Evolutionary conservation across 2,113 vertebrate genomes (phyloP).

Genomic region (Ptychochromis oligacanthus): DNA sequence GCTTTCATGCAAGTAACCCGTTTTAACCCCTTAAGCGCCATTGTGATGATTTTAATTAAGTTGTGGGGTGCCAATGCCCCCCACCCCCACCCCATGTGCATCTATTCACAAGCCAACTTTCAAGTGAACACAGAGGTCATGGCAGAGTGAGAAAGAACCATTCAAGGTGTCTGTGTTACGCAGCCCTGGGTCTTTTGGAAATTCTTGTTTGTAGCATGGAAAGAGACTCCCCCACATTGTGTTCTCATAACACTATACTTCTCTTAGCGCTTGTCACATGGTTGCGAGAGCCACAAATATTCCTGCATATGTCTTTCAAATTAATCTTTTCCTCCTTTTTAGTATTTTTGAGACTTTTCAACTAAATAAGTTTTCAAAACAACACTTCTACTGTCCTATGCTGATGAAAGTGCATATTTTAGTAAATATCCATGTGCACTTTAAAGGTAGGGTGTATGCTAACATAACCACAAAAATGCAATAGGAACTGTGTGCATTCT

Average conservation of each 20-base stretch:
- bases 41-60: slow-evolving; percentile 66
- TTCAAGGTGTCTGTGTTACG: slow-evolving; percentile 55
- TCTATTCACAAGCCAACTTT: slow-evolving; percentile 56
- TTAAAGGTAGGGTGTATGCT: not conserved
- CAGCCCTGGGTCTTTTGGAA: slow-evolving; percentile 32
- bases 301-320: not conserved
- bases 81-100: slow-evolving; percentile 7
- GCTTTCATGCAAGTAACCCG: slow-evolving; percentile 14
- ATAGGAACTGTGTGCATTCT: not conserved
- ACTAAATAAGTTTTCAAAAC: not conserved
- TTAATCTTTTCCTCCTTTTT: not conserved
- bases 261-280: not conserved
- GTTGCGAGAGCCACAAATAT: not conserved
- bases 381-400: not conserved
- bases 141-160: slow-evolving; percentile 32
- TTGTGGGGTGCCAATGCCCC: slow-evolving; percentile 16
- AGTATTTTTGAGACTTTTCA: not conserved
- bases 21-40: slow-evolving; percentile 21
- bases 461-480: slow-evolving; percentile 9
- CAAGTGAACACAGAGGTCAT: slow-evolving; percentile 55
- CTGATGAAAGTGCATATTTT: not conserved
- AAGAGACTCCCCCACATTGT: slow-evolving; percentile 46
- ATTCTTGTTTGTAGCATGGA: slow-evolving; percentile 46
- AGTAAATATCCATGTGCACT: not conserved
- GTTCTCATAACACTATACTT: not conserved